Base-by-base conservation (phyloP, 2,888 invertebrate species). In the Globia sparganii region DNA sequence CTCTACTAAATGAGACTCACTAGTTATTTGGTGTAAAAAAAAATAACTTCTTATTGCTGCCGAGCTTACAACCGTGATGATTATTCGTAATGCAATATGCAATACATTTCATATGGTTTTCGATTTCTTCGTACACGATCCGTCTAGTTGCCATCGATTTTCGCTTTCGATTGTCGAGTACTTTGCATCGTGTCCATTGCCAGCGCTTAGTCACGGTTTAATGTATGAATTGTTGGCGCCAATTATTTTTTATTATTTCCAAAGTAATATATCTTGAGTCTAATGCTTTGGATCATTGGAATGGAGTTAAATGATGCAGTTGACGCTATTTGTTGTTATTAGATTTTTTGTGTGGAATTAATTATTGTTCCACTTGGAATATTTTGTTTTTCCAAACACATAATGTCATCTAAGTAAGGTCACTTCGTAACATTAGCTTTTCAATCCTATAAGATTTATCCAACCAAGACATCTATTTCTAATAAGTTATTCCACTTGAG, bases 91-190 rank as follows among this genome's bases (percentile, higher is more conserved):
- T 61, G 58, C 62, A 46, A 71, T 71, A 67, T 53, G 80, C 49
- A 70, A 37, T 49, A 43, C 71, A 77, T 72, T 77, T 85, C 77
- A 71, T 83, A 75, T 49, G 65, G 91, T 90, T 94, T 92, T 94
- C 92, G 91, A 89, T 94, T 94, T 94, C 91, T 90, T 89, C 83
- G 81, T 89, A 87, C 90, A 86, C 81, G 81, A 78, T 80, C 66
- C 49, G 74, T 79, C 64, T 69, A 76, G 82, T 87, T 90, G 88
- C 88, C 83, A 91, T 91, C 86, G 89, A 91, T 93, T 95, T 95
- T 95, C 95, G 93, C 94, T 95, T 95, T 95, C 94, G 88, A 93
- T 90, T 88, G 87, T 90, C 88, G 90, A 87, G 87, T 83, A 84
- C 86, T 74, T 89, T 87, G 88, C 85, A 90, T 87, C 83, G 90